Evolutionary conservation across 1,140 invertebrate species (phyloP).

Genomic region (Drosophila lowei): DNA sequence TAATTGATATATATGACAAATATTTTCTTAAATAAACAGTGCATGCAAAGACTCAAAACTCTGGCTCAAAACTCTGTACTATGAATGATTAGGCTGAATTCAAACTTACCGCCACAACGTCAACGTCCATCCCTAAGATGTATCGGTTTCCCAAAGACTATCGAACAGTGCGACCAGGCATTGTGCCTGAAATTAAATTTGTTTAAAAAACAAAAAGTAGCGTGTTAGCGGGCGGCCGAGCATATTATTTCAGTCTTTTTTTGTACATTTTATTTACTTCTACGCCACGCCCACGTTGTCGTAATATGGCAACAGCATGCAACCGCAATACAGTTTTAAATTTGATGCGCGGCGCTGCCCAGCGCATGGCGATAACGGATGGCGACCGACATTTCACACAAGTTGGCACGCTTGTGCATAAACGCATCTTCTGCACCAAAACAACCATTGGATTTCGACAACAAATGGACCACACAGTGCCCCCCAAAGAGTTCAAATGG

Average conservation of each 20-base stretch:
- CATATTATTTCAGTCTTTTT: constrained; percentile 40
- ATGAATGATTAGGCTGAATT: neutral
- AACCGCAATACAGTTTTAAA: constrained; percentile 45
- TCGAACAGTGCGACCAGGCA: constrained; percentile 7
- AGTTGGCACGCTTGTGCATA: too few relatives aligned
- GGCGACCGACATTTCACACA: neutral
- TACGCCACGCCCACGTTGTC: constrained; percentile 44
- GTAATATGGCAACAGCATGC: constrained; percentile 49
- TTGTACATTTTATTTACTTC: constrained; percentile 31
- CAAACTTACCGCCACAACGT: neutral
- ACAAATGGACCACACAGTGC: constrained; percentile 70
- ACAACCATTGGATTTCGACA: constrained; percentile 73
- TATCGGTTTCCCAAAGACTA: neutral
- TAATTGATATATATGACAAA: too few relatives aligned
- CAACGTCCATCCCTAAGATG: neutral
- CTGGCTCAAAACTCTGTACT: neutral
- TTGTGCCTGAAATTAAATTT: neutral
- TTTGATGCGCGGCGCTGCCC: constrained; percentile 40
- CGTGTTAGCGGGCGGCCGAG: constrained; percentile 17
- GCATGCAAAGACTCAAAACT: neutral
- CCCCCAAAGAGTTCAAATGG: constrained; percentile 67
- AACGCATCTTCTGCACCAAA: constrained; percentile 55
- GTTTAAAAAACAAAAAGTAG: constrained; percentile 6
- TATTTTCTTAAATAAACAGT: too few relatives aligned
- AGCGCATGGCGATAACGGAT: constrained; percentile 3